Conservation (phyloP, 2,113 vertebrate genomes). For the Myodes glareolus region DNA sequence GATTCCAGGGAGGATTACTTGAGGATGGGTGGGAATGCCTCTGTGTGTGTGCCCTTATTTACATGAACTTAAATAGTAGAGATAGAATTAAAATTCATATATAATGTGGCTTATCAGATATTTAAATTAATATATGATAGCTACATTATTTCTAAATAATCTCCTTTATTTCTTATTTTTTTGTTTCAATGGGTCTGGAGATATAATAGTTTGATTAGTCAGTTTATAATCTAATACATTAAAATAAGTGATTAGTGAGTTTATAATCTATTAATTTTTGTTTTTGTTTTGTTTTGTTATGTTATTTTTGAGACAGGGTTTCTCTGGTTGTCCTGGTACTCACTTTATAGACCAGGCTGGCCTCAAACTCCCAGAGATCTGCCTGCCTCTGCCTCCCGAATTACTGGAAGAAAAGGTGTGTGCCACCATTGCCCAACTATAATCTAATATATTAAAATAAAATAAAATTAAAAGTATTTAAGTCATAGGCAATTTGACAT, state of each 20-base stretch:
- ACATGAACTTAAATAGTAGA: not conserved
- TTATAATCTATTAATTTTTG: not conserved
- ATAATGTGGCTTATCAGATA: not conserved
- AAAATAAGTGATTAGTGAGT: not conserved
- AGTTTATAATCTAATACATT: not conserved
- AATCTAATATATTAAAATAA: slow-evolving; percentile 7
- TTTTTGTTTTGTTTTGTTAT: too few relatives aligned
- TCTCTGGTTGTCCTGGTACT: too few relatives aligned
- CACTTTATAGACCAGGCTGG: too few relatives aligned
- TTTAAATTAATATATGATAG: not conserved
- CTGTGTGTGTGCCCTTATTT: not conserved
- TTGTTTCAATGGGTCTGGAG: not conserved
- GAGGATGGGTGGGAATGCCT: not conserved
- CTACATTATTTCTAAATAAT: not conserved
- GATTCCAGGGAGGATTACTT: not conserved
- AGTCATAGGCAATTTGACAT: not conserved
- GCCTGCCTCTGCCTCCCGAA: too few relatives aligned
- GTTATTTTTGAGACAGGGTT: too few relatives aligned
- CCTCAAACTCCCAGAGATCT: too few relatives aligned
- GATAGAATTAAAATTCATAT: not conserved
- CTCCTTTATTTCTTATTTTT: not conserved
- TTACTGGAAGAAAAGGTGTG: too few relatives aligned
- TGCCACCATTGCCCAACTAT: not conserved
- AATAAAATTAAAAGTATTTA: not conserved
- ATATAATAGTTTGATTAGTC: slow-evolving; percentile 20